A percentile compares a stretch with the other conserved stretches of the same genome.
These are phyloP conservation scores for Planiliza haematocheilus DNA, from an alignment of 2,113 vertebrate species.

Conservation along the genomic window DNA sequence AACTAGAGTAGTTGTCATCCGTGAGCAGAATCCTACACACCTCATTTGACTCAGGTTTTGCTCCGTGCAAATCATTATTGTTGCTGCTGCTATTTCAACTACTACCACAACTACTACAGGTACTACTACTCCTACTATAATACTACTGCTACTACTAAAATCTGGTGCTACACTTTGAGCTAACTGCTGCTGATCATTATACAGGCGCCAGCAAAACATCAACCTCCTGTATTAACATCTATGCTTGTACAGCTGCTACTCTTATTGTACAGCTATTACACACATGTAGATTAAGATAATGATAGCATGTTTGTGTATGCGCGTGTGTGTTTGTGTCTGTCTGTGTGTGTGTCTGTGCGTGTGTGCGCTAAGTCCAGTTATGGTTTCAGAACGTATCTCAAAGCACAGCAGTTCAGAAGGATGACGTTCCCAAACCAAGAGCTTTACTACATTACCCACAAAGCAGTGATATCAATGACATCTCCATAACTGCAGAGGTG, in stretches of 20 bases:
- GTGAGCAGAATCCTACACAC: slow-evolving; percentile 52
- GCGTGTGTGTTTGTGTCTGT: slow-evolving; percentile 10
- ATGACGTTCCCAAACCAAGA: slow-evolving; percentile 68
- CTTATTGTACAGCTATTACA: slow-evolving; percentile 29
- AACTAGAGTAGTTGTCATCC: slow-evolving; percentile 44
- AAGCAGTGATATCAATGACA: slow-evolving; percentile 50
- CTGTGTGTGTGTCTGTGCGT: not conserved
- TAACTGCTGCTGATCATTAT: slow-evolving; percentile 73
- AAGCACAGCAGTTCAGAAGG: slow-evolving; percentile 72
- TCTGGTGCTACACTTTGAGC: slow-evolving; percentile 70
- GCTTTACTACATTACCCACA: slow-evolving; percentile 71
- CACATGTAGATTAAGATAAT: slow-evolving; percentile 23
- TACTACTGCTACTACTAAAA: slow-evolving; percentile 63
- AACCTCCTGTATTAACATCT: slow-evolving; percentile 39
- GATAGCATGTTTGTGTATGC: not conserved
- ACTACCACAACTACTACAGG: slow-evolving; percentile 65
- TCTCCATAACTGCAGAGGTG: slow-evolving; percentile 36
- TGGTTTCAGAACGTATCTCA: slow-evolving; percentile 50
- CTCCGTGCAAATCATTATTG: slow-evolving; percentile 71
- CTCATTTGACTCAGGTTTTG: slow-evolving; percentile 80
- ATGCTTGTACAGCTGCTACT: slow-evolving; percentile 53
- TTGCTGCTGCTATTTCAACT: slow-evolving; percentile 78
- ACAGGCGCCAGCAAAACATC: slow-evolving; percentile 66
- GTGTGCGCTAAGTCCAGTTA: not conserved
- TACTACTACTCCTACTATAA: slow-evolving; percentile 52